A percentile compares a stretch with the other conserved stretches of the same genome.
phyloP scores from a whole-genome alignment of 2,888 invertebrate species.

The Lepidocyrtoides sp. region DNA sequence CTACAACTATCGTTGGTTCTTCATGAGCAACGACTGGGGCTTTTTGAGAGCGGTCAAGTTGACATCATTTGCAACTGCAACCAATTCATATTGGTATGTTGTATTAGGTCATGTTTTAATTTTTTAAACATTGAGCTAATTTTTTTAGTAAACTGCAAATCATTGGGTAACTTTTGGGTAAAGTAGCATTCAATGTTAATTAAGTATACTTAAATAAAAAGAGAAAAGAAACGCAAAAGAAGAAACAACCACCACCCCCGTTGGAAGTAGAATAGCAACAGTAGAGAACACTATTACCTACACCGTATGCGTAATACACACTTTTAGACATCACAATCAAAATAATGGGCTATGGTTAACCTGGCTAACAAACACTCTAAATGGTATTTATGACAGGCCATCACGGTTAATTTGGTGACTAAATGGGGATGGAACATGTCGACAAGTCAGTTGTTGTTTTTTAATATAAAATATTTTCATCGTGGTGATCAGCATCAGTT shows the following conservation, averaged over 20 bases:
- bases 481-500: neutral
- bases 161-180: no score
- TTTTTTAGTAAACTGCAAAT: neutral
- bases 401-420: slow-evolving; percentile 85
- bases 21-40: neutral
- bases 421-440: slow-evolving; percentile 82
- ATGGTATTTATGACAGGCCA: slow-evolving; percentile 84
- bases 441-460: slow-evolving; percentile 71
- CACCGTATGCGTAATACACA: neutral
- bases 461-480: no score
- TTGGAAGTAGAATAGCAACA: neutral
- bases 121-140: neutral
- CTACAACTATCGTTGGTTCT: neutral
- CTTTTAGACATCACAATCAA: slow-evolving; percentile 37
- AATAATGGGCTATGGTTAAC: slow-evolving; percentile 35
- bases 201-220: no score
- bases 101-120: neutral
- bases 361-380: slow-evolving; percentile 67
- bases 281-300: neutral
- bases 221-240: slow-evolving; percentile 37
- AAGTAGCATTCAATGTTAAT: no score
- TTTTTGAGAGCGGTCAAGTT: neutral
- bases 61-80: neutral
- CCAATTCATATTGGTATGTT: neutral
- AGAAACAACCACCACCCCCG: slow-evolving; percentile 20